Evolutionary conservation across 2,888 invertebrate species (phyloP).

Genomic region (Drosophila paranaensis): DNA sequence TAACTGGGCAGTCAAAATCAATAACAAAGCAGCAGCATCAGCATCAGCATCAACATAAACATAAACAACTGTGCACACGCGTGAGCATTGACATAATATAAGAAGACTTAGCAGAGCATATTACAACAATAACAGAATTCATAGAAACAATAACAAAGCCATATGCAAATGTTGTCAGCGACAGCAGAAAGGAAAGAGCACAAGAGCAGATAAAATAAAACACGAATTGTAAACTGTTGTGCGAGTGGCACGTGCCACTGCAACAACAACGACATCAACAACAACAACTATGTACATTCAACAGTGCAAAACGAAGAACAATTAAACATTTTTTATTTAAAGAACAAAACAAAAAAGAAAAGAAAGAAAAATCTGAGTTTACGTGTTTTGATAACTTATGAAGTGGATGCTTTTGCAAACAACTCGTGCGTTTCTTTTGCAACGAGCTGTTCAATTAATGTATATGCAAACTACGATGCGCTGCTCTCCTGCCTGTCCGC

Average conservation of each 20-base stretch:
- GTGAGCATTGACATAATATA: constrained; percentile 43
- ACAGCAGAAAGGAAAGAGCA: neutral
- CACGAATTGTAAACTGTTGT: constrained; percentile 36
- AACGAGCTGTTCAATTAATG: constrained; percentile 55
- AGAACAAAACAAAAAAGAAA: constrained; percentile 12
- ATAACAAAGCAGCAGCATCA: constrained; percentile 30
- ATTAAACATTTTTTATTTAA: constrained; percentile 69
- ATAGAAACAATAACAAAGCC: constrained; percentile 27
- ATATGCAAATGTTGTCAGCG: constrained; percentile 44
- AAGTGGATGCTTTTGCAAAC: constrained; percentile 12
- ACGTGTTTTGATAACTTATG: constrained; percentile 34
- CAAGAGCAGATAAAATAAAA: constrained; percentile 31
- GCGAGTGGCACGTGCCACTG: constrained; percentile 24
- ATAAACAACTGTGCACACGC: constrained; percentile 23
- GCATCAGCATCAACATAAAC: constrained; percentile 26
- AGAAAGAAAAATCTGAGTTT: neutral
- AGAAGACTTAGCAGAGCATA: constrained; percentile 49
- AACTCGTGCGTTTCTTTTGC: constrained; percentile 37
- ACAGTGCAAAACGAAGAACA: constrained; percentile 53
- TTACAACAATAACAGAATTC: constrained; percentile 43
- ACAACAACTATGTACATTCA: constrained; percentile 50
- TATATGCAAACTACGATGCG: constrained; percentile 71
- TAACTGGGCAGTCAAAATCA: constrained; percentile 45
- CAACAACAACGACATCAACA: constrained; percentile 20
- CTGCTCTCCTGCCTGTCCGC: neutral